phyloP scores from a whole-genome alignment of 2,888 invertebrate genomes.

The Timema podura region DNA sequence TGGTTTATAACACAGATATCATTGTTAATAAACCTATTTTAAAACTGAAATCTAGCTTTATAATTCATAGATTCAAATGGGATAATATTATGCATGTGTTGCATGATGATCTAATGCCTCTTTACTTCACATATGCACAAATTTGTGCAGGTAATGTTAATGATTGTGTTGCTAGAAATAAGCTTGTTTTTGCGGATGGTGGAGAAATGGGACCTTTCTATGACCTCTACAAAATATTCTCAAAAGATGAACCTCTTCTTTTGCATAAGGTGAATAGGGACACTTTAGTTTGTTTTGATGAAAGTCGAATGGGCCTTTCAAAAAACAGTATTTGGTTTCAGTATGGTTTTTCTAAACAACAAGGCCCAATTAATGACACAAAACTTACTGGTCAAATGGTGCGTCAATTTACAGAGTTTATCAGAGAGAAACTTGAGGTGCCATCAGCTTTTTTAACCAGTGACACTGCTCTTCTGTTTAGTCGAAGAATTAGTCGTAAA shows the following conservation, averaged over 20 bases:
- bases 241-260: conserved; percentile 36
- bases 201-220: conserved; percentile 38
- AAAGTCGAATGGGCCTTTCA: conserved; percentile 43
- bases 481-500: conserved; percentile 43
- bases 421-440: conserved; percentile 32
- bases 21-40: neutral
- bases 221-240: conserved; percentile 42
- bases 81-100: conserved; percentile 53
- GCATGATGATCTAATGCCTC: conserved; percentile 50
- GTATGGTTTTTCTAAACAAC: conserved; percentile 47
- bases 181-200: conserved; percentile 41
- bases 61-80: conserved; percentile 47
- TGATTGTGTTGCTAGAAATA: conserved; percentile 32
- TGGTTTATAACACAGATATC: conserved; percentile 23
- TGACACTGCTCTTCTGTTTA: conserved; percentile 29
- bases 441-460: neutral
- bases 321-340: conserved; percentile 47
- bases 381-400: conserved; percentile 34
- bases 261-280: conserved; percentile 29
- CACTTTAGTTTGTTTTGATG: conserved; percentile 43
- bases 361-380: conserved; percentile 41
- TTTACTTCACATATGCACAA: conserved; percentile 42
- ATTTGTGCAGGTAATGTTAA: conserved; percentile 35
- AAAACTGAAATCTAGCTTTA: conserved; percentile 32
- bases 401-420: conserved; percentile 35